These are phyloP conservation scores for Ornithorhynchus anatinus DNA, from an alignment of 2,113 vertebrate genomes.

Conservation along the genomic window DNA sequence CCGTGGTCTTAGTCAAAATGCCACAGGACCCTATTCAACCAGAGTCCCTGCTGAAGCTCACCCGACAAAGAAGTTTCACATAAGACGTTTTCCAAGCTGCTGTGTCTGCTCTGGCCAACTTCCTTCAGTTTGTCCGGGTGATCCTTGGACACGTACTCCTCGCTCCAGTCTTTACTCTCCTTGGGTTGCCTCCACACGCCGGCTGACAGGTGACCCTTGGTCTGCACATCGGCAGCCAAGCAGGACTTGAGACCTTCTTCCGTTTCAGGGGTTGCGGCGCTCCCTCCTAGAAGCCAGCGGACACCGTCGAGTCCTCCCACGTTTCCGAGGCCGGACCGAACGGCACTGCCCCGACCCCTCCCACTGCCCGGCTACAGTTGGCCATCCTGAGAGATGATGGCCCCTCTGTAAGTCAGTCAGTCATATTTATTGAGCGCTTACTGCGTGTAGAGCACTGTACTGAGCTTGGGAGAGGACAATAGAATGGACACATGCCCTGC, in stretches of 20 bases:
- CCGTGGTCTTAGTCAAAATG: not conserved
- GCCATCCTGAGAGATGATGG: no score
- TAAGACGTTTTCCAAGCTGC: conserved; percentile 71
- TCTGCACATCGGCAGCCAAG: conserved; percentile 63
- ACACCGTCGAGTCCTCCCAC: not conserved
- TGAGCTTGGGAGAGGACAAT: no score
- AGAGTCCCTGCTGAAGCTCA: conserved; percentile 52
- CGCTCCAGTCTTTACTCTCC: conserved; percentile 77
- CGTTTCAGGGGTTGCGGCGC: conserved; percentile 51
- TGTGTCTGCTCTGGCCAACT: conserved; percentile 67
- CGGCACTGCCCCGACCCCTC: no score
- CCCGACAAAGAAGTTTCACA: conserved; percentile 76
- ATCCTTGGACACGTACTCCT: conserved; percentile 78
- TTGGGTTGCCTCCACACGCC: conserved; percentile 81
- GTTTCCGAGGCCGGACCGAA: no score
- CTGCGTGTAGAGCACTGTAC: no score
- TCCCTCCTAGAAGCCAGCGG: conserved; percentile 51
- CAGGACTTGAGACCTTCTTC: conserved; percentile 72
- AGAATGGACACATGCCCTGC: no score
- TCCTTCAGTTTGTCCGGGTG: conserved; percentile 74
- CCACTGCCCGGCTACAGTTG: no score
- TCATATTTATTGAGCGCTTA: no score
- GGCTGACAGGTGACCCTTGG: conserved; percentile 65
- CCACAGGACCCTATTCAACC: not conserved
- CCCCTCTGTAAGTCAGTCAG: no score